Evolutionary conservation across 2,797 vertebrate species (phyloP), one percentile per base, ranked within the genome.

Genomic region (Sebastes baramenuke): DNA sequence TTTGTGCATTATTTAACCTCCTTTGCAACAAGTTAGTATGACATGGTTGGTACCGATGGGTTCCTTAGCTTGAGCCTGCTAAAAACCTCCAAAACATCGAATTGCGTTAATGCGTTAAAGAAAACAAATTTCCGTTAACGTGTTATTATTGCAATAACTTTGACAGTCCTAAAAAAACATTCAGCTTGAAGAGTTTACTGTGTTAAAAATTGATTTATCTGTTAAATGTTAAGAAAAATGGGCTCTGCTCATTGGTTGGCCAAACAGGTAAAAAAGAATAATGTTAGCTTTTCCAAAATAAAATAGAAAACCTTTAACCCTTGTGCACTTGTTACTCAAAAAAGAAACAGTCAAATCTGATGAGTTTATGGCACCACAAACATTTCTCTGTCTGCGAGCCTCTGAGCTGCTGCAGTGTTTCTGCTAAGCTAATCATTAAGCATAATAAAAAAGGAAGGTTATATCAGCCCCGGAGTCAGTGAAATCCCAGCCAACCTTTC

Each of bases 371-470:
- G n/a, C 30, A 77, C 62, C 22, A 42, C 22, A 67, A 61, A 66
- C 27, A 12, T 56, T 30, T 59, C 11, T 29, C 4, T 64, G 11
- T 64, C 46, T 62, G 20, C 29, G 61, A 83, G 22, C 49, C 12
- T 30, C 1, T 0, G 42, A 24, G 64, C 52, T 58, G 38, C 61
- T 22, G 25, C 67, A 54, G 34, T 77, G 68, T 49, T 78, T 75
- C 80, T 85, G 60, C 61, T 72, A 74, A 85, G 95, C 82, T 95
- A 96, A 96, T 96, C 93, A 96, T 96, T 96, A 95, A 81, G 42
- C 85, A 86, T 84, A 83, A 91, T 94, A 93, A 95, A 94, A 14
- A 18, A 14, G 25, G 55, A 76, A 79, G 87, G 86, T 90, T 92
- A 90, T 87, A 84, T 88, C 70, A 92, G 38, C 80, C 59, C 62